Base-by-base conservation (phyloP, 1,140 invertebrate genomes). In the Scaptomyza hsui region DNA sequence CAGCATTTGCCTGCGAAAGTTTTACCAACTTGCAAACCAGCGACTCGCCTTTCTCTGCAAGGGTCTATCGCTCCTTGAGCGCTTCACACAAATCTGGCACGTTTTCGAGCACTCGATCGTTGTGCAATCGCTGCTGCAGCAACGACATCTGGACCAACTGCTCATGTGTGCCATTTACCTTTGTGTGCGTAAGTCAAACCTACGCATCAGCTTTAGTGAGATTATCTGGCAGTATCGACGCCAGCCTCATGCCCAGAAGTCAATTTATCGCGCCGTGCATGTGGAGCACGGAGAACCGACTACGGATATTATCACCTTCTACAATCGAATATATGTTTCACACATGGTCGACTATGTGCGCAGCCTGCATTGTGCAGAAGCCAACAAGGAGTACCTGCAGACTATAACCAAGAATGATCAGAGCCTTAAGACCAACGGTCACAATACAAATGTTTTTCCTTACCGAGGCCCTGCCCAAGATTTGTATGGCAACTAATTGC, bases 81-180 rank as follows among this genome's bases (percentile, higher is more conserved):
- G 94, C 97, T 53, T 94, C 95, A 72, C 93, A 94, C 49, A 97
- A 97, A 92, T 99, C 55, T 99, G 97, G 98, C 99, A 98, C 0
- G 96, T 97, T 73, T 97, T 99, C 76, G 98, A 99, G 90, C 94
- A 98, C 89, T 95, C 95, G 0, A 93, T 99, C 56, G 95, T 97
- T 49, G 93, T 96, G 39, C 94, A 98, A 29, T 29, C 68, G 37
- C 60, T 1, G 21, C 64, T 1, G 18, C 6, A 53, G 18, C 62
- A 98, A 91, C 93, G 98, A 3, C 98, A 99, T 92, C 92, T 99
- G 9, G 98, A 99, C 93, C 98, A 99, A 92, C 94, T 99, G 53
- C 93, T 99, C 4, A 98, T 99, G 97, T 99, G 98, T 92, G 95
- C 97, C 37, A 94, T 99, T 39, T 99, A 99, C 91, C 95, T 99